These are phyloP conservation scores for Pterophyllum scalare DNA, from an alignment of 2,113 vertebrate genomes.

Conservation along the genomic window DNA sequence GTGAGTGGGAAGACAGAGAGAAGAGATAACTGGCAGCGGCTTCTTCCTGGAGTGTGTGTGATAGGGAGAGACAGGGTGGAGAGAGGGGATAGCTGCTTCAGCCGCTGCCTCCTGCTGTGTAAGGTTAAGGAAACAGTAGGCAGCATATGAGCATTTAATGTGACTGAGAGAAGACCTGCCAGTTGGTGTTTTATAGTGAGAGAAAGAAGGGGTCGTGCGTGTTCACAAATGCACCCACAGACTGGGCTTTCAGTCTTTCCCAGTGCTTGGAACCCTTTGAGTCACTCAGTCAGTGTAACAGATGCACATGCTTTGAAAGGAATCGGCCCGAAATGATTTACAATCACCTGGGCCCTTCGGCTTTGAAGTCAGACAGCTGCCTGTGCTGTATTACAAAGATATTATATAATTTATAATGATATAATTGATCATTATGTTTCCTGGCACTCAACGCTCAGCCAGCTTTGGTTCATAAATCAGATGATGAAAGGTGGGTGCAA, in stretches of 20 bases:
- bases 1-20: constrained; percentile 26
- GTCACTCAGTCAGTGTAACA: constrained; percentile 45
- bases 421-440: constrained; percentile 76
- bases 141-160: constrained; percentile 45
- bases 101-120: constrained; percentile 53
- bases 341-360: constrained; percentile 54
- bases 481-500: constrained; percentile 63
- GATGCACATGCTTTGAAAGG: constrained; percentile 64
- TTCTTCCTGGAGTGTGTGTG: constrained; percentile 34
- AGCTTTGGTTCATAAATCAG: constrained; percentile 67
- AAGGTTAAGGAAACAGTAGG: constrained; percentile 49
- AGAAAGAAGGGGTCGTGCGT: background rate
- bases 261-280: background rate
- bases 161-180: constrained; percentile 33
- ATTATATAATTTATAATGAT: constrained; percentile 67
- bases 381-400: constrained; percentile 66
- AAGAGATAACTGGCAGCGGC: constrained; percentile 43
- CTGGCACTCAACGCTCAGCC: constrained; percentile 65
- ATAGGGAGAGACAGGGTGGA: constrained; percentile 31
- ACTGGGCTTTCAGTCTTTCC: constrained; percentile 6
- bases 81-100: constrained; percentile 33
- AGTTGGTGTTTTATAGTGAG: background rate
- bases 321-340: constrained; percentile 66
- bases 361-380: constrained; percentile 74
- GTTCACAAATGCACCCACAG: background rate